A percentile compares a stretch with the other conserved stretches of the same genome.
These are phyloP conservation scores for Perizoma flavofasciatum DNA, from an alignment of 2,888 invertebrate genomes.

Conservation along the genomic window DNA sequence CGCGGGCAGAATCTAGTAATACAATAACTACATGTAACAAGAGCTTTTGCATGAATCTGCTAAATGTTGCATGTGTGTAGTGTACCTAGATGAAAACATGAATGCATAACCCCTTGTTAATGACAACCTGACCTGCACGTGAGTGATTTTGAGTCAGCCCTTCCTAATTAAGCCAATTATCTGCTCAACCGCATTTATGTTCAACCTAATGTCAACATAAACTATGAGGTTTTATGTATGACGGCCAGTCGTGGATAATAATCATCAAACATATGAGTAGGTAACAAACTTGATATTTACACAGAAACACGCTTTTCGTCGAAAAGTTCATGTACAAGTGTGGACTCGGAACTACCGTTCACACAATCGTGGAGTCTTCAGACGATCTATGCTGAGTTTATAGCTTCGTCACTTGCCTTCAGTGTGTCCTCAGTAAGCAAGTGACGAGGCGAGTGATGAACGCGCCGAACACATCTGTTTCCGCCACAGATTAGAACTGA, in stretches of 20 bases:
- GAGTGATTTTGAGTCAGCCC: slow-evolving; percentile 29
- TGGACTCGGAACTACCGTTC: no score
- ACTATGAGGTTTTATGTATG: slow-evolving; percentile 16
- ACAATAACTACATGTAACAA: no score
- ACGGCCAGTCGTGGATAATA: background rate
- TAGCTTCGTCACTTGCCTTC: no score
- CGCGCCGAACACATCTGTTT: no score
- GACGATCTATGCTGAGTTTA: no score
- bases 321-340: no score
- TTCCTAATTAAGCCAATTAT: slow-evolving; percentile 38
- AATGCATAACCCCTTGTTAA: slow-evolving; percentile 13
- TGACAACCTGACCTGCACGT: slow-evolving; percentile 23
- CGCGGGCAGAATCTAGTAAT: no score
- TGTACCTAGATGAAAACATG: background rate
- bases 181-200: slow-evolving; percentile 29
- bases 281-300: background rate
- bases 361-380: background rate
- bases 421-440: no score
- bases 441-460: no score
- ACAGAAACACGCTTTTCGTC: background rate
- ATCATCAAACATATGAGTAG: background rate
- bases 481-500: no score
- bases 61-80: no score
- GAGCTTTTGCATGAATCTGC: no score
- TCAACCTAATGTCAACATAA: slow-evolving; percentile 27